Conservation (phyloP, 2,888 invertebrate species). For the Agrenia bidenticulata region DNA sequence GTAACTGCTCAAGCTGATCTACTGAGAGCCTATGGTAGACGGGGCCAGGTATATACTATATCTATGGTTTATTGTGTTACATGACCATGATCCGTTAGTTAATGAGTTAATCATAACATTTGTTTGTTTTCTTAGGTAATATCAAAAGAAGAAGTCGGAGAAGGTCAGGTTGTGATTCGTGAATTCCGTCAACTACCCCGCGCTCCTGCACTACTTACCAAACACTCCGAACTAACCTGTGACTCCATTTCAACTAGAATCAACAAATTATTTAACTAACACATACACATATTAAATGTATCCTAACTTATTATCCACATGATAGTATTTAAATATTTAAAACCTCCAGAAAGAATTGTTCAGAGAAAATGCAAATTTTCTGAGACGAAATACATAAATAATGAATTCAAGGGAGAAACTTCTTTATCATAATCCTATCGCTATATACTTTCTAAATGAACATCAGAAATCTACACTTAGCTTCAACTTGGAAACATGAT, state of each 20-base stretch:
- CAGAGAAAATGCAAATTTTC: too few relatives aligned
- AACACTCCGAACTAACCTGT: conserved; percentile 46
- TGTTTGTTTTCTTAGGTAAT: conserved; percentile 31
- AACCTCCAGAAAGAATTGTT: too few relatives aligned
- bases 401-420: too few relatives aligned
- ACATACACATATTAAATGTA: conserved; percentile 19
- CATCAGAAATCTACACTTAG: too few relatives aligned
- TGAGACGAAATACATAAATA: too few relatives aligned
- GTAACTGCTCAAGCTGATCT: conserved; percentile 39
- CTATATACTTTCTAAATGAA: too few relatives aligned
- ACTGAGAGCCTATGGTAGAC: conserved; percentile 40
- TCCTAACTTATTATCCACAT: too few relatives aligned
- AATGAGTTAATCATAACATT: not conserved
- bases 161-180: conserved; percentile 44
- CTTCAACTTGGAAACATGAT: too few relatives aligned
- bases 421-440: too few relatives aligned
- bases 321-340: too few relatives aligned
- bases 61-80: not conserved
- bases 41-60: conserved; percentile 34
- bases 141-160: conserved; percentile 45
- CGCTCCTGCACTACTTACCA: conserved; percentile 42
- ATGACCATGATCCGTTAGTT: not conserved
- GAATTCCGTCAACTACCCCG: conserved; percentile 44
- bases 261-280: conserved; percentile 48
- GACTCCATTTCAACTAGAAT: conserved; percentile 49